phyloP scores from a whole-genome alignment of 2,113 vertebrate genomes.

The Diphyllodes magnificus region DNA sequence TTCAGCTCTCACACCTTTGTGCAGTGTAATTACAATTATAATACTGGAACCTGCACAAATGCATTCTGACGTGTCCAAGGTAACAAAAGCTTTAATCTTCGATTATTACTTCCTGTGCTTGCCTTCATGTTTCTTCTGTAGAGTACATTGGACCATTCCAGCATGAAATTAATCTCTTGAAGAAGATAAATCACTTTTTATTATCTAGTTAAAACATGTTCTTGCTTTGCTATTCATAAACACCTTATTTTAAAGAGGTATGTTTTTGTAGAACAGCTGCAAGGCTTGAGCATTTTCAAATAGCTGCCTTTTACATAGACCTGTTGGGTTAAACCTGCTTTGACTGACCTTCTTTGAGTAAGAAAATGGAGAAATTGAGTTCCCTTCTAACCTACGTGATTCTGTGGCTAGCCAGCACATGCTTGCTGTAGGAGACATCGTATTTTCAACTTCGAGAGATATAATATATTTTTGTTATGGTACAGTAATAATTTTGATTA shows the following conservation, averaged over 20 bases:
- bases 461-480: neutral
- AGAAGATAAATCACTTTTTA: neutral
- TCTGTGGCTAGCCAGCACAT: neutral
- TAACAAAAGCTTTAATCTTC: slow-evolving; percentile 44
- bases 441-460: neutral
- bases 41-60: slow-evolving; percentile 1
- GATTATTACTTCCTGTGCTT: neutral
- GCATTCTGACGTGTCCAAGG: neutral
- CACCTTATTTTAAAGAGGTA: neutral
- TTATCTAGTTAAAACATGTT: neutral
- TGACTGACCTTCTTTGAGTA: neutral
- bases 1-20: slow-evolving; percentile 4
- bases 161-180: neutral
- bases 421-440: neutral
- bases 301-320: neutral
- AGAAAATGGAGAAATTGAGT: neutral
- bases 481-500: neutral
- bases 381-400: neutral
- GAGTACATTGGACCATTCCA: neutral
- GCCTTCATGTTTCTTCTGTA: neutral
- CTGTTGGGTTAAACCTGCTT: neutral
- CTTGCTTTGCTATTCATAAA: neutral
- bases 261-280: neutral
- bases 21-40: neutral
- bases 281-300: neutral